Evolutionary conservation across 2,113 vertebrate species (phyloP), one percentile per base, ranked within the genome.

Genomic region (Burhinus bistriatus): DNA sequence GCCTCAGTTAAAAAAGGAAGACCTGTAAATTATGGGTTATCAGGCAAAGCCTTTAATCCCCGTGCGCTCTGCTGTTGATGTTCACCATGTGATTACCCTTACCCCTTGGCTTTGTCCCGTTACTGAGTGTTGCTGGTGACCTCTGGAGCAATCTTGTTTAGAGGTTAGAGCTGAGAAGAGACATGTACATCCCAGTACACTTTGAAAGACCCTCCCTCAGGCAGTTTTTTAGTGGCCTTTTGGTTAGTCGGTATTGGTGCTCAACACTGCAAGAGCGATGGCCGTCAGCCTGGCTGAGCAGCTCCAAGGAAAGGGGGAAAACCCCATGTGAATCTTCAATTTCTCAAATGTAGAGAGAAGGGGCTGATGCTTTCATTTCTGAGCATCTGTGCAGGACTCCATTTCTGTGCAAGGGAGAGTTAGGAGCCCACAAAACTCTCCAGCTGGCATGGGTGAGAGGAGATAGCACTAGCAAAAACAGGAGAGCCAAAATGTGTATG

Each of bases 311-410:
- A 49, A 85, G 36, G 69, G 40, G 45, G 15, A 30, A 45, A 47
- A 26, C 5, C 40, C n/a, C 51, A 14, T 27, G 6, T 9, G 14
- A 40, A 49, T 14, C 45, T 25, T 38, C 55, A 59, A 0, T 42
- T 72, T n/a, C 30, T 62, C 47, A 34, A 6, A 18, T 0, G 0
- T 1, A 22, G 44, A 54, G 65, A 34, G 45, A 26, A 76, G 62
- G 30, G 21, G 8, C 4, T 15, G 18, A 2, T 51, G 64, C 12
- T 84, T 54, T 68, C 15, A 25, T 25, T 89, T 49, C 44, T 52
- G 54, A 78, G 52, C 14, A 17, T n/a, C 22, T 77, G n/a, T 61
- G 52, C 64, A 40, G 29, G 54, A 17, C 40, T 51, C 62, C 20
- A 16, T 10, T 52, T 64, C 75, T 55, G 49, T 6, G 3, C 20